Conservation (phyloP, 1,140 invertebrate genomes). For the Caerostris darwini region DNA sequence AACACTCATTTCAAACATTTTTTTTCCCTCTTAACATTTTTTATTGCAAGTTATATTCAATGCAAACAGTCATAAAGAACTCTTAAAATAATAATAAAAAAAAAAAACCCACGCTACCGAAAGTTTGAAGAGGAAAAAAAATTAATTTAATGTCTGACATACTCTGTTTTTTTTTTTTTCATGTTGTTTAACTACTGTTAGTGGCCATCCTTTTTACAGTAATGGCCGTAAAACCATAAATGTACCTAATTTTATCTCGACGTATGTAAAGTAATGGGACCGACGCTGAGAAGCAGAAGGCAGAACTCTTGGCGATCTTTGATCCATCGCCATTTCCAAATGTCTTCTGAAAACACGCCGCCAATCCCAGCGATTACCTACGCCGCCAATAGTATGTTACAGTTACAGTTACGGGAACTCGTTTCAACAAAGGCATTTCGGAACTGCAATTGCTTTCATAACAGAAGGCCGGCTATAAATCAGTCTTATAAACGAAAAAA, state of each 20-base stretch:
- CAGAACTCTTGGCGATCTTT: not conserved
- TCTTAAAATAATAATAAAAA: not conserved
- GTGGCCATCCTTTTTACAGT: not conserved
- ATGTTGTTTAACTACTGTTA: not conserved
- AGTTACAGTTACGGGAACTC: not conserved
- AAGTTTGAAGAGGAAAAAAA: not conserved
- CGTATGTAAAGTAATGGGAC: conserved; percentile 37
- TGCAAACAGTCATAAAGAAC: not conserved
- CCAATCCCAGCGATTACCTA: conserved; percentile 6
- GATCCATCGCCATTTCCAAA: conserved; percentile 1
- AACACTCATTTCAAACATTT: too few relatives aligned
- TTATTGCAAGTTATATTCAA: not conserved
- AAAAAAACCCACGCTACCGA: too few relatives aligned
- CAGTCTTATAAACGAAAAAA: not conserved
- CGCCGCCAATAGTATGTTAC: conserved; percentile 15
- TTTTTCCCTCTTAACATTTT: too few relatives aligned
- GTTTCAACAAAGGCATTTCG: conserved; percentile 26
- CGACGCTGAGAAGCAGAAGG: not conserved
- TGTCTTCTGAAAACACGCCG: conserved; percentile 21
- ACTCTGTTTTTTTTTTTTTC: not conserved
- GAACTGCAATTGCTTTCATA: conserved; percentile 14
- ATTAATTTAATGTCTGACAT: not conserved
- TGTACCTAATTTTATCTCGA: conserved; percentile 34
- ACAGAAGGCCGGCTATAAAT: conserved; percentile 6
- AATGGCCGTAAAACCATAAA: conserved; percentile 30